A percentile compares a stretch with the other conserved stretches of the same genome.
Conservation (phyloP, 2,113 vertebrate genomes). For the Oceanodroma tethys region DNA sequence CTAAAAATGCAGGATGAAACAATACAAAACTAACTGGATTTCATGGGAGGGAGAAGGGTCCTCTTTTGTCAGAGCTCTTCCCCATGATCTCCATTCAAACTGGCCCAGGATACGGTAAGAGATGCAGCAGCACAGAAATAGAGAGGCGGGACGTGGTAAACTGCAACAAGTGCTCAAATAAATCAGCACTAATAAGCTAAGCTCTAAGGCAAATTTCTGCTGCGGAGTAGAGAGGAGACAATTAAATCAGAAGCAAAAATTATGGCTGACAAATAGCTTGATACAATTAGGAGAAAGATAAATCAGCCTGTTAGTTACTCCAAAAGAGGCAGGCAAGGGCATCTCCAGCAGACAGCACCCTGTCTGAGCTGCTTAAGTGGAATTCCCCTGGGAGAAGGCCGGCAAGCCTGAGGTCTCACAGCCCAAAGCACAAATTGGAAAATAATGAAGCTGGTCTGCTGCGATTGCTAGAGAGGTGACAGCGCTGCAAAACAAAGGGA, state of each 20-base stretch:
- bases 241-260: conserved; percentile 15
- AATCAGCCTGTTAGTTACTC: not conserved
- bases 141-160: not conserved
- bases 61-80: not conserved
- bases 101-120: not conserved
- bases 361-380: not conserved
- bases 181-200: not conserved
- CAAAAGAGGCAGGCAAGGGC: not conserved
- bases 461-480: not conserved
- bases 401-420: not conserved
- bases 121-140: not conserved
- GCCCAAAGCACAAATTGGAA: conserved; percentile 19
- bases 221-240: not conserved
- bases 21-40: not conserved
- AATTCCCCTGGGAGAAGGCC: not conserved
- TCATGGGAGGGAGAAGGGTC: not conserved
- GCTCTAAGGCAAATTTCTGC: not conserved
- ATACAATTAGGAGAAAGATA: not conserved
- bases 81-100: not conserved
- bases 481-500: conserved; percentile 24
- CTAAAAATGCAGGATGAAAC: not conserved
- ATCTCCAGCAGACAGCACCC: not conserved
- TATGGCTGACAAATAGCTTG: not conserved
- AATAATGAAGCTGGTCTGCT: conserved; percentile 32
- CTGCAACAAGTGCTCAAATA: not conserved